Base-by-base conservation (phyloP, 2,113 vertebrate species). In the Podarcis cretensis region DNA sequence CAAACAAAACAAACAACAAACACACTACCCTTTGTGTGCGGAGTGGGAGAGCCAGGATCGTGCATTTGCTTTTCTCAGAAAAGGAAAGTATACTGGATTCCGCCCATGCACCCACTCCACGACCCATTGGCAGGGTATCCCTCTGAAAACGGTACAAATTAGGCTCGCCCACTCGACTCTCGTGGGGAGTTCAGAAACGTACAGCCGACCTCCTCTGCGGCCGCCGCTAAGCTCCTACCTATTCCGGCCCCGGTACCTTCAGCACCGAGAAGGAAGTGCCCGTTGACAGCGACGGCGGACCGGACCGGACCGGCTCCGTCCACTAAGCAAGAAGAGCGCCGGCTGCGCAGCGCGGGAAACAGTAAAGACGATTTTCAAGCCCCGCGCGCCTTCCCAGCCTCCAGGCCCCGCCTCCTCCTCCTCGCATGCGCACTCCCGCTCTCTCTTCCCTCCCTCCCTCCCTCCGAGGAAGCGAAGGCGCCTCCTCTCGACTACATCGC, bases 321-420 rank as follows among this genome's bases (percentile, higher is more conserved):
- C 0, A 2, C 75, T 23, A 43, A 0, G 16, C 27, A 27, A 4
- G 6, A 0, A 21, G 40, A 6, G 25, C 16, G 1, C n/a, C 57
- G 57, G 57, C 43, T 1, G n/a, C 27, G 43, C 23, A 71, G 5
- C 85, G 32, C 0, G 76, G 21, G 30, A 3, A 37, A 9, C 75
- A 10, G 21, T 18, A 9, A 0, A 63, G 2, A 0, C 5, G 0
- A 8, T 32, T 90, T 96, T 96, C 90, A 92, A 95, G 92, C 73
- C 57, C 90, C 94, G 91, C 95, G 95, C 95, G 92, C 93, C 80
- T 7, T 27, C 40, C 63, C 13, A 57, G 37, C 21, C 5, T 25
- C 2, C 21, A 14, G 54, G 2, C 65, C 59, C 63, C 73, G 30
- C 81, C 81, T 37, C 81, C 30, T 54, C 10, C 48, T 54, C 48